These are phyloP conservation scores for Ceratina calcarata DNA, from an alignment of 1,140 invertebrate genomes.

Conservation along the genomic window DNA sequence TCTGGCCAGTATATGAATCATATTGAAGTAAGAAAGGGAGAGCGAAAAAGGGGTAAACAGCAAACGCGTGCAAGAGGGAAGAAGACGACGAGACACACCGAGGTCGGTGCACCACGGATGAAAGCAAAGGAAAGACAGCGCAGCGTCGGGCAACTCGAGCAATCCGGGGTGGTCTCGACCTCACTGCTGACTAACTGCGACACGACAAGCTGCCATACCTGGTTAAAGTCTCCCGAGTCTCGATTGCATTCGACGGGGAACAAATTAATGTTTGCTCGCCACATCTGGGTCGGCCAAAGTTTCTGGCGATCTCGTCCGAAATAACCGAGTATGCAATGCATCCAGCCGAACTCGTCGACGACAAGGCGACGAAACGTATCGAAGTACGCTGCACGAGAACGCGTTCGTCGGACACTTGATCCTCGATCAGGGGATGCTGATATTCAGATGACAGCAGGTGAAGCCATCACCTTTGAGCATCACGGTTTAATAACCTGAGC, in stretches of 20 bases:
- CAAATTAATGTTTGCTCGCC: constrained; percentile 69
- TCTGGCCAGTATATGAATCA: constrained; percentile 57
- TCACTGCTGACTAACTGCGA: constrained; percentile 71
- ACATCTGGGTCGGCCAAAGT: constrained; percentile 44
- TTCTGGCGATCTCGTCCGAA: constrained; percentile 8
- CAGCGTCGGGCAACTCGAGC: constrained; percentile 40
- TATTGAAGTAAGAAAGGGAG: constrained; percentile 43
- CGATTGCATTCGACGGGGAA: constrained; percentile 68
- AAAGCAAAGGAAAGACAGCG: constrained; percentile 40
- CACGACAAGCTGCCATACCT: constrained; percentile 73
- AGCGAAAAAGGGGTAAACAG: constrained; percentile 44
- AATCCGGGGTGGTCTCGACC: constrained; percentile 69
- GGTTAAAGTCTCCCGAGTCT: constrained; percentile 64
- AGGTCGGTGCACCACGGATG: constrained; percentile 49
- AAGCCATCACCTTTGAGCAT: constrained; percentile 16
- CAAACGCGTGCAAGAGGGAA: constrained; percentile 19
- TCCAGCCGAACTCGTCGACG: constrained; percentile 16
- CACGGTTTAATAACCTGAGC: background rate
- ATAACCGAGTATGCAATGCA: constrained; percentile 1
- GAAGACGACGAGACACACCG: constrained; percentile 20
- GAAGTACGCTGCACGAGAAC: constrained; percentile 13
- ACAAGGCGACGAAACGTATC: constrained; percentile 49
- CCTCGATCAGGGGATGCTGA: background rate
- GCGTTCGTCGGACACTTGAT: constrained; percentile 23
- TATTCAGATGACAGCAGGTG: constrained; percentile 26